Evolutionary conservation across 2,888 invertebrate species (phyloP).

Genomic region (Netelia melanura): DNA sequence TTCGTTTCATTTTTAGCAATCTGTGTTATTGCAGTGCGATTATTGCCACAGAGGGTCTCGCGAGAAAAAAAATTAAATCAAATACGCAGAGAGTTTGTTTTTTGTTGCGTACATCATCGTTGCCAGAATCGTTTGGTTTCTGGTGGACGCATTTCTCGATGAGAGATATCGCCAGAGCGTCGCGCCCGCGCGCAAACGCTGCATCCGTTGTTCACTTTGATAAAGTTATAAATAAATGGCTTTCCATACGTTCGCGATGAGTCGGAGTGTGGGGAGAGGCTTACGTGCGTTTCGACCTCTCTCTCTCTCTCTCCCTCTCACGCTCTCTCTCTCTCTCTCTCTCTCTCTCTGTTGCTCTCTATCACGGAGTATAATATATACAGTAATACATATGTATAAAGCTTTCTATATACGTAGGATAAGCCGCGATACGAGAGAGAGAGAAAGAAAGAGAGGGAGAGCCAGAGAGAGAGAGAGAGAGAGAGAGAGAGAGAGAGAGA

Average conservation of each 20-base stretch:
- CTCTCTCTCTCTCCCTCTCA: neutral
- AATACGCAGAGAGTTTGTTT: neutral
- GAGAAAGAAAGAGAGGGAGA: no score
- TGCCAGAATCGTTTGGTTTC: slow-evolving; percentile 18
- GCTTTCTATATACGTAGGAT: slow-evolving; percentile 28
- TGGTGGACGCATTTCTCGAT: slow-evolving; percentile 46
- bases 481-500: no score
- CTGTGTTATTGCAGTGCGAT: neutral
- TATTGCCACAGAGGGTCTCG: no score
- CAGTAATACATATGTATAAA: slow-evolving; percentile 13
- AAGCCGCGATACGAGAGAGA: slow-evolving; percentile 43
- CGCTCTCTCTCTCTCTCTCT: no score
- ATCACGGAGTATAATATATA: slow-evolving; percentile 11
- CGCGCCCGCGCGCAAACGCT: slow-evolving; percentile 32
- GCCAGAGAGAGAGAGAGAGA: no score
- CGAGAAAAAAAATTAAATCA: neutral
- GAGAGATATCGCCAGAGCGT: slow-evolving; percentile 49
- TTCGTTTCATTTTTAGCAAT: neutral
- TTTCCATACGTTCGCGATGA: slow-evolving; percentile 59
- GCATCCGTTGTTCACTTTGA: slow-evolving; percentile 60
- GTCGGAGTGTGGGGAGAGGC: slow-evolving; percentile 44
- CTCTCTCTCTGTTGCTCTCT: no score
- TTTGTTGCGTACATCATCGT: neutral
- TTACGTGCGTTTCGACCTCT: slow-evolving; percentile 37
- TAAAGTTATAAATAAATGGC: slow-evolving; percentile 68